Conservation (phyloP, 2,888 invertebrate genomes). For the Meteorus colon region DNA sequence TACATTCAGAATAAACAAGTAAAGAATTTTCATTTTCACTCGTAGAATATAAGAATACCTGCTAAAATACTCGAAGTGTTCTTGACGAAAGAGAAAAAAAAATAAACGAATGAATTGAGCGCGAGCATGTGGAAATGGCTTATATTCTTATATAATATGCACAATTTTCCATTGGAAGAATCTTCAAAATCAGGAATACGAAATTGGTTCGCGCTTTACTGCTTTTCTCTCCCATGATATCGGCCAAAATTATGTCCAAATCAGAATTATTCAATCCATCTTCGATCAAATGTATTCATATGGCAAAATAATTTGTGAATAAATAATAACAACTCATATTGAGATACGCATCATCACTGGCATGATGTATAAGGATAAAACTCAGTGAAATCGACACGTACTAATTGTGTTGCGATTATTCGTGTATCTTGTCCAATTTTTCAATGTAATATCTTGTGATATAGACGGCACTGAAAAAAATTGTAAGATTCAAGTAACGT, state of each 20-base stretch:
- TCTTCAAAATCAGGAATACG: neutral
- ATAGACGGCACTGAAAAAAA: slow-evolving; percentile 54
- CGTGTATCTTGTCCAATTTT: slow-evolving; percentile 47
- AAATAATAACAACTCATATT: too few relatives aligned
- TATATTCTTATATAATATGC: slow-evolving; percentile 18
- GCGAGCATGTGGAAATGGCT: neutral
- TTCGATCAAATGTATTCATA: slow-evolving; percentile 14
- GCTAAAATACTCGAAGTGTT: slow-evolving; percentile 66
- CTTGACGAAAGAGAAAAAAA: slow-evolving; percentile 54
- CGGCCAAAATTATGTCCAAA: neutral
- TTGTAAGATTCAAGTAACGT: slow-evolving; percentile 48
- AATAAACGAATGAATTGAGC: slow-evolving; percentile 3
- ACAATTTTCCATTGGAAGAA: slow-evolving; percentile 20
- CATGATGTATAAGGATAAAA: too few relatives aligned
- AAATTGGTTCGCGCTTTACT: neutral
- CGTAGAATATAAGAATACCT: slow-evolving; percentile 66
- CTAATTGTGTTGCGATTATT: slow-evolving; percentile 37
- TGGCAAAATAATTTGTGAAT: neutral
- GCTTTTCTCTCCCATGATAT: neutral
- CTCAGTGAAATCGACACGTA: neutral
- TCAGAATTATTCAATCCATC: neutral
- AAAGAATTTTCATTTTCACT: slow-evolving; percentile 26
- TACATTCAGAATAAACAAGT: neutral
- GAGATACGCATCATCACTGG: too few relatives aligned
- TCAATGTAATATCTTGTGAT: slow-evolving; percentile 67